These are phyloP conservation scores for Scaptomyza reducta DNA, from an alignment of 2,888 invertebrate species.

Conservation along the genomic window DNA sequence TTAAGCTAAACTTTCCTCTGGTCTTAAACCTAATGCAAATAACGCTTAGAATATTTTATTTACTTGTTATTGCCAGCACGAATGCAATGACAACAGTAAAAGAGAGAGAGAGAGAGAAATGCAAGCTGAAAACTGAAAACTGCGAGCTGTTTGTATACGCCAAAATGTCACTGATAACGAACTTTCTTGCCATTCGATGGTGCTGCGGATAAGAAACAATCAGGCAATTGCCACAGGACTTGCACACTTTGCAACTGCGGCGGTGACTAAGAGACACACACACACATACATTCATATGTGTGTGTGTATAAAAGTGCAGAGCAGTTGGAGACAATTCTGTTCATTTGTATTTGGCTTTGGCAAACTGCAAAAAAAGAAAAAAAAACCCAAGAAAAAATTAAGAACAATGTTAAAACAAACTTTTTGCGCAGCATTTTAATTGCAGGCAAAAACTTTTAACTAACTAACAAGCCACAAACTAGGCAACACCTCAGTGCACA, in stretches of 20 bases:
- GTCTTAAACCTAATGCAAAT: neutral
- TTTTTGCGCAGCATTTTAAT: conserved; percentile 79
- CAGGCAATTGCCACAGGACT: conserved; percentile 77
- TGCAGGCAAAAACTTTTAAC: conserved; percentile 79
- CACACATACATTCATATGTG: conserved; percentile 15
- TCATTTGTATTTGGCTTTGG: conserved; percentile 75
- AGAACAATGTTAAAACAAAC: conserved; percentile 73
- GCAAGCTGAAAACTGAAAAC: conserved; percentile 23
- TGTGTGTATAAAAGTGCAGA: conserved; percentile 8
- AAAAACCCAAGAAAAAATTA: conserved; percentile 69
- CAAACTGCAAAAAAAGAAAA: conserved; percentile 52
- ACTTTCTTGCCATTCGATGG: conserved; percentile 61
- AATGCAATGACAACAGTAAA: conserved; percentile 8
- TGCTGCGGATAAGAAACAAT: conserved; percentile 74
- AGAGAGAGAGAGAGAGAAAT: neutral
- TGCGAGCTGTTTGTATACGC: conserved; percentile 62
- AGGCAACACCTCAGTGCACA: conserved; percentile 76
- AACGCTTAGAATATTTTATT: conserved; percentile 41
- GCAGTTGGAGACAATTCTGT: conserved; percentile 64
- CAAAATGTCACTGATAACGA: conserved; percentile 76
- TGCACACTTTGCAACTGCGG: conserved; percentile 59
- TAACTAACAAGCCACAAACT: conserved; percentile 78
- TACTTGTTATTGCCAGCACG: conserved; percentile 51
- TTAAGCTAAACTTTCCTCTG: conserved; percentile 22
- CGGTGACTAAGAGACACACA: conserved; percentile 16